A percentile compares a stretch with the other conserved stretches of the same genome.
Evolutionary conservation across 2,113 vertebrate genomes (phyloP).

Genomic region (Narcine bancroftii): DNA sequence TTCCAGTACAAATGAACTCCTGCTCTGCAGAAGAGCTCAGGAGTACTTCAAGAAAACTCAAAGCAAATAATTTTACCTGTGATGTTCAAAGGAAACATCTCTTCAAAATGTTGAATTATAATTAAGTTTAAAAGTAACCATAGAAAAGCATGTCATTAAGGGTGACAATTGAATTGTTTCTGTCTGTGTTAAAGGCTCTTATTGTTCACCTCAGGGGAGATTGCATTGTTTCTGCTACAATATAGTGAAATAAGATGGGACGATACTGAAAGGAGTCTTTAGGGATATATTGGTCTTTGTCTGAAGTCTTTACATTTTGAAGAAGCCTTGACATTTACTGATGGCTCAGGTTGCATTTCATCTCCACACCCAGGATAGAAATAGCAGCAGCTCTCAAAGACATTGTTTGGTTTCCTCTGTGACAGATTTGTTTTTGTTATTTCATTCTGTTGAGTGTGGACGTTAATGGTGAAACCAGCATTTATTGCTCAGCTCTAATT

Average conservation of each 20-base stretch:
- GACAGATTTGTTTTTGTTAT: too few species aligned
- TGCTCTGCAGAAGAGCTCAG: background rate
- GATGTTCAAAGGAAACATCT: constrained; percentile 1
- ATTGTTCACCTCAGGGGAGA: background rate
- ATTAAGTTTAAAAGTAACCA: background rate
- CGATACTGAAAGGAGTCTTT: background rate
- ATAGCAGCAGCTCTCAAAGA: background rate
- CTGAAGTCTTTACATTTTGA: background rate
- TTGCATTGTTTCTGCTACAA: background rate
- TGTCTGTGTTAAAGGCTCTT: background rate
- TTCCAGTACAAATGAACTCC: constrained; percentile 6
- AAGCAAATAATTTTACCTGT: background rate
- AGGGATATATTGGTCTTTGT: background rate
- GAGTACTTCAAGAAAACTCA: background rate
- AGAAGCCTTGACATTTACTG: background rate
- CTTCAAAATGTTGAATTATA: constrained; percentile 24
- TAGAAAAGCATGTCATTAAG: background rate
- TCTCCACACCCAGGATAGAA: background rate
- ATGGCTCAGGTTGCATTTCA: background rate
- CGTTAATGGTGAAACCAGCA: too few species aligned
- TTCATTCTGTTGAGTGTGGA: too few species aligned
- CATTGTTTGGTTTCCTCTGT: background rate
- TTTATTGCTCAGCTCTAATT: too few species aligned
- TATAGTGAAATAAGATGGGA: background rate
- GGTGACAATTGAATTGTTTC: background rate